Percentiles rank a stretch among this genome's conserved stretches.
phyloP scores from a whole-genome alignment of 2,113 vertebrate genomes.

The Trinectes maculatus region DNA sequence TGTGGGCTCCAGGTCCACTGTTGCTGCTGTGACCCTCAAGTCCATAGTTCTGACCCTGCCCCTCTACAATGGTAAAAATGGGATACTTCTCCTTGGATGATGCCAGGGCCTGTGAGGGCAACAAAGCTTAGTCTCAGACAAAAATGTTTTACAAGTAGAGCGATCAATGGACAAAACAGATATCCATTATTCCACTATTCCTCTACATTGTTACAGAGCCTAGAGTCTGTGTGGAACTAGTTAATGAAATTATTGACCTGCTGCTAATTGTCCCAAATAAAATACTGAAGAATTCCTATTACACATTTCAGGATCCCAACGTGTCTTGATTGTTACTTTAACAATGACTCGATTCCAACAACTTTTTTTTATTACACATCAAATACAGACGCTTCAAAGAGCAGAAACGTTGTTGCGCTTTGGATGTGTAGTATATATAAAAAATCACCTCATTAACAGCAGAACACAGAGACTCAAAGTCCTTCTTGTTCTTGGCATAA shows the following conservation, averaged over 20 bases:
- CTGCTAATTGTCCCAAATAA: no score
- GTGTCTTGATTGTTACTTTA: no score
- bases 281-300: no score
- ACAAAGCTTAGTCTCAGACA: slow-evolving; percentile 3
- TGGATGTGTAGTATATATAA: neutral
- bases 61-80: slow-evolving; percentile 90
- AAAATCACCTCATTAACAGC: slow-evolving; percentile 83
- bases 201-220: neutral
- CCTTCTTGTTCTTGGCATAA: slow-evolving; percentile 85
- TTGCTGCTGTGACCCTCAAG: slow-evolving; percentile 81
- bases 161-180: neutral
- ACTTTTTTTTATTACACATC: no score
- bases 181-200: neutral
- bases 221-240: no score
- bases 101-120: slow-evolving; percentile 83
- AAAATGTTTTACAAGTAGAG: neutral
- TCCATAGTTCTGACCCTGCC: slow-evolving; percentile 86
- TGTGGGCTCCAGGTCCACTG: slow-evolving; percentile 67
- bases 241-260: no score
- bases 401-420: no score
- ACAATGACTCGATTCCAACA: no score
- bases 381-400: no score
- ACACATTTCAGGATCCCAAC: no score
- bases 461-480: slow-evolving; percentile 88
- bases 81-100: slow-evolving; percentile 88